A percentile compares a stretch with the other conserved stretches of the same genome.
These are phyloP conservation scores for Collichthys lucidus DNA, from an alignment of 2,113 vertebrate genomes.

Conservation along the genomic window DNA sequence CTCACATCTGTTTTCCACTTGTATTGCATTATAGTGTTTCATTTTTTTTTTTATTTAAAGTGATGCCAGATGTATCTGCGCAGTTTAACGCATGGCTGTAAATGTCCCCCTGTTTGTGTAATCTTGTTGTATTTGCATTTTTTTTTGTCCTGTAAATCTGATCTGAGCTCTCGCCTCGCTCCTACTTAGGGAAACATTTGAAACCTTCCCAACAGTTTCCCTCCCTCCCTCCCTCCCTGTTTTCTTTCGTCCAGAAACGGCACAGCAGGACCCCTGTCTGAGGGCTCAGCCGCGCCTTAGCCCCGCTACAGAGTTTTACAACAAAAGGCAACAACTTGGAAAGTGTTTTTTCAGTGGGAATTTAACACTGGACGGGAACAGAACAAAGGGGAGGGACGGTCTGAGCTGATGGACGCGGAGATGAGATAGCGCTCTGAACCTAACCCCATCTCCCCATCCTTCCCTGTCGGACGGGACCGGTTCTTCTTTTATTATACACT, in stretches of 20 bases:
- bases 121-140: slow-evolving; percentile 47
- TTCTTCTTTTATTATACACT: slow-evolving; percentile 9
- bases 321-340: slow-evolving; percentile 60
- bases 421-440: slow-evolving; percentile 70
- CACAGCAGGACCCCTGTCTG: slow-evolving; percentile 75
- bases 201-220: slow-evolving; percentile 58
- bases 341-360: slow-evolving; percentile 47
- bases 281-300: slow-evolving; percentile 71
- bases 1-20: slow-evolving; percentile 59
- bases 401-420: slow-evolving; percentile 73
- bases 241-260: slow-evolving; percentile 63
- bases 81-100: background rate
- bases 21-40: slow-evolving; percentile 39
- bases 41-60: slow-evolving; percentile 30
- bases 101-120: slow-evolving; percentile 34
- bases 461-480: slow-evolving; percentile 30
- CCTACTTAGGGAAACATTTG: slow-evolving; percentile 55
- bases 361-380: slow-evolving; percentile 46
- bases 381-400: slow-evolving; percentile 75
- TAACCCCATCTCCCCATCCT: slow-evolving; percentile 59
- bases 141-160: slow-evolving; percentile 49
- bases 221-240: slow-evolving; percentile 22
- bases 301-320: slow-evolving; percentile 54
- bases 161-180: slow-evolving; percentile 43
- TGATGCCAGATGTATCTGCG: slow-evolving; percentile 48